Conservation (phyloP, 2,797 vertebrate species). For the Falco columbarius region DNA sequence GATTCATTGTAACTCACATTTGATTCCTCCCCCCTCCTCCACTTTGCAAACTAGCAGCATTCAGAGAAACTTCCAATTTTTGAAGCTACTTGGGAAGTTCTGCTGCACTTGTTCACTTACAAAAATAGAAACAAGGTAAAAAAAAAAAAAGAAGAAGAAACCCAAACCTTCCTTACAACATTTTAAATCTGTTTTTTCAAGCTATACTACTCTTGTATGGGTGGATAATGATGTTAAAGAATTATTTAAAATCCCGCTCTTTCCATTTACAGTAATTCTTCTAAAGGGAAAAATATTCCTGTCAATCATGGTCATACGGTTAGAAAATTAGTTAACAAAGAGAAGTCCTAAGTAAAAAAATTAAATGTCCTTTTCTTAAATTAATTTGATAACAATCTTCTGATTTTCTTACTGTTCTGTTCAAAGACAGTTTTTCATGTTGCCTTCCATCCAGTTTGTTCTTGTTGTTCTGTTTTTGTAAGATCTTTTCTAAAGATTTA, state of each 20-base stretch:
- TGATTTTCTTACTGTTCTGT: background rate
- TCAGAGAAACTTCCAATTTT: background rate
- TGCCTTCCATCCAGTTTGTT: background rate
- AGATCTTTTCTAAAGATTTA: background rate
- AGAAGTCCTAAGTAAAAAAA: background rate
- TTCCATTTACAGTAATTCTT: background rate
- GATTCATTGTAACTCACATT: background rate
- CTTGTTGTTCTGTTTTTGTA: background rate
- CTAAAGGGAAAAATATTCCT: background rate
- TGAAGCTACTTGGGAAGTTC: background rate
- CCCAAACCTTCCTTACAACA: rapidly evolving
- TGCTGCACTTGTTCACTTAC: background rate
- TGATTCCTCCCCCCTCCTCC: background rate
- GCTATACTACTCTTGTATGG: background rate
- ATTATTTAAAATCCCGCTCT: background rate
- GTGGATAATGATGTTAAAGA: background rate
- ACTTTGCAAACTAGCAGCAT: background rate
- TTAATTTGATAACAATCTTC: background rate
- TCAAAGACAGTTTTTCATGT: background rate
- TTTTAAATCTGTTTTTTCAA: background rate
- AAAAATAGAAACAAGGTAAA: background rate
- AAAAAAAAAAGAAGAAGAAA: background rate
- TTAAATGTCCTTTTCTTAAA: background rate
- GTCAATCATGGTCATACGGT: background rate
- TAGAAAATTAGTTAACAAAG: background rate